phyloP scores from a whole-genome alignment of 2,888 invertebrate species.

The Thecocarcelia acutangulata region DNA sequence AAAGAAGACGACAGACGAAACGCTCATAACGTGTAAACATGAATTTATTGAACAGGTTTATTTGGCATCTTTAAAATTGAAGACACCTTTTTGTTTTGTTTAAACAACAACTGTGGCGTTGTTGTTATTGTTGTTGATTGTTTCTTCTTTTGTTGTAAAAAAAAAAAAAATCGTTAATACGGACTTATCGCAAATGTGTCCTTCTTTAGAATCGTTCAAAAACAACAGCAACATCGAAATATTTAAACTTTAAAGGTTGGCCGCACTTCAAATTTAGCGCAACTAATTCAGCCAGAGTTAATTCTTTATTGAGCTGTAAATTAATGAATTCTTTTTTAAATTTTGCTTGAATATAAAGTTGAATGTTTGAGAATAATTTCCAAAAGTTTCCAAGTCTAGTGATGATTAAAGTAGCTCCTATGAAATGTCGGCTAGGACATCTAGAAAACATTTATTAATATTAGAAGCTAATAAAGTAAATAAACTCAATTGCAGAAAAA shows the following conservation, averaged over 20 bases:
- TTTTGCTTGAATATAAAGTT: too few relatives aligned
- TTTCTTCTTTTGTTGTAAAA: slow-evolving; percentile 7
- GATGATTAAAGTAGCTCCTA: too few relatives aligned
- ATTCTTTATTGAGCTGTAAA: slow-evolving; percentile 3
- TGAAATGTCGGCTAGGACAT: too few relatives aligned
- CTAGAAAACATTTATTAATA: too few relatives aligned
- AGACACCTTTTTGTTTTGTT: slow-evolving; percentile 28
- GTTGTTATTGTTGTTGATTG: slow-evolving; percentile 8
- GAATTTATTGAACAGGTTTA: slow-evolving; percentile 65
- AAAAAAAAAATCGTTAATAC: not conserved
- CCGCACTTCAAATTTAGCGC: slow-evolving; percentile 30
- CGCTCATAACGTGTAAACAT: slow-evolving; percentile 42
- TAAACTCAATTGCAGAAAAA: too few relatives aligned
- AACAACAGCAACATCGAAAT: slow-evolving; percentile 18
- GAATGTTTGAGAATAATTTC: too few relatives aligned
- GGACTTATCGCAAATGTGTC: slow-evolving; percentile 47
- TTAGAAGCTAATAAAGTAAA: too few relatives aligned
- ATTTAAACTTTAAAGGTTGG: slow-evolving; percentile 63
- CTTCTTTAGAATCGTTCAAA: slow-evolving; percentile 52
- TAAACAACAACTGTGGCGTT: slow-evolving; percentile 2
- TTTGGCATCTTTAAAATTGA: slow-evolving; percentile 62
- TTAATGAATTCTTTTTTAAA: not conserved
- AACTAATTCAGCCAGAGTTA: slow-evolving; percentile 34
- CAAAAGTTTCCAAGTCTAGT: too few relatives aligned
- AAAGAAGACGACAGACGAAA: slow-evolving; percentile 18